Evolutionary conservation across 1,140 invertebrate genomes (phyloP).

Genomic region (Hyles vespertilio): DNA sequence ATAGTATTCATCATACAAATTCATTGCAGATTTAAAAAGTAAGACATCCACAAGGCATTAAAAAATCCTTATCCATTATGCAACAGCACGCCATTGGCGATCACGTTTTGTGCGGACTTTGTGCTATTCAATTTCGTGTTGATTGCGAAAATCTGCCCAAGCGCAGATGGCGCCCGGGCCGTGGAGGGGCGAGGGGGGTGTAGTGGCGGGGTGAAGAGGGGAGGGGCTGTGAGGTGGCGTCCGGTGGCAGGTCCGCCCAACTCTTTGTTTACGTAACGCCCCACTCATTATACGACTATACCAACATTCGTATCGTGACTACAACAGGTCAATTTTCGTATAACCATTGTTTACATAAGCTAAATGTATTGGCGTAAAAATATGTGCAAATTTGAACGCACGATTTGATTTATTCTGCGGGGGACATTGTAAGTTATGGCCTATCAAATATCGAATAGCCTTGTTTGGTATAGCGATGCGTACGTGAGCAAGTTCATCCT

Average conservation of each 20-base stretch:
- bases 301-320: slow-evolving; percentile 17
- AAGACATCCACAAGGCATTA: too few relatives aligned
- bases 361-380: not conserved
- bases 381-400: not conserved
- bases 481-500: too few relatives aligned
- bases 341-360: slow-evolving; percentile 1
- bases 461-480: too few relatives aligned
- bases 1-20: too few relatives aligned
- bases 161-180: slow-evolving; percentile 41
- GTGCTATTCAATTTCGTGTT: slow-evolving; percentile 25
- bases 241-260: slow-evolving; percentile 64
- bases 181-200: slow-evolving; percentile 16
- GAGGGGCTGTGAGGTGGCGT: slow-evolving; percentile 45
- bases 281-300: slow-evolving; percentile 55
- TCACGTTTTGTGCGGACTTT: slow-evolving; percentile 1
- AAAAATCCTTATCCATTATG: too few relatives aligned
- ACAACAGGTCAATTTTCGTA: slow-evolving; percentile 4
- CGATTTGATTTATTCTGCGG: slow-evolving; percentile 2
- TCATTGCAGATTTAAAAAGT: not conserved
- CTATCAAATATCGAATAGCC: too few relatives aligned
- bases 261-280: slow-evolving; percentile 70
- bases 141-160: slow-evolving; percentile 50
- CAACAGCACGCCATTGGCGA: not conserved
- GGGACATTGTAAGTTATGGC: too few relatives aligned
- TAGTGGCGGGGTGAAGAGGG: slow-evolving; percentile 1